Conservation (phyloP, 2,113 vertebrate species). For the Cyanoderma ruficeps region DNA sequence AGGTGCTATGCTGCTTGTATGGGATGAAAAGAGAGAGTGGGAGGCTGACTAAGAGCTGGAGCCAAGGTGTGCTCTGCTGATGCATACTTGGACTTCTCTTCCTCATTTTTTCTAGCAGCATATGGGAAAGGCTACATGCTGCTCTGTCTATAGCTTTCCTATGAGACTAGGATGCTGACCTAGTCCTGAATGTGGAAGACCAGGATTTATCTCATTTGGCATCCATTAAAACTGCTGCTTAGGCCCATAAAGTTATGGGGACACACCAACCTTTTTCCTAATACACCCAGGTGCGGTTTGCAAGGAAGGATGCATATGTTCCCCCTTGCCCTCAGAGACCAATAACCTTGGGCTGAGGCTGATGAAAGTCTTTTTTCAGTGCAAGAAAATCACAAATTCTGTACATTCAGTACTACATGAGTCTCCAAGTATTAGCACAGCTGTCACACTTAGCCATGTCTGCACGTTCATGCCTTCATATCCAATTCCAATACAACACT, state of each 20-base stretch:
- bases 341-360: background rate
- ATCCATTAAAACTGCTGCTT: background rate
- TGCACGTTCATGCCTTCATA: background rate
- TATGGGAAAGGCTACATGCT: background rate
- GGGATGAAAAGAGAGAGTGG: background rate
- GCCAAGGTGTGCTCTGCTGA: background rate
- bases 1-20: background rate
- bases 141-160: background rate
- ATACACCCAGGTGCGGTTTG: background rate
- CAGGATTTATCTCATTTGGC: background rate
- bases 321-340: background rate
- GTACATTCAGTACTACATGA: background rate
- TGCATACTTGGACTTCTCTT: background rate
- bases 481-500: background rate
- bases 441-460: background rate
- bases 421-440: background rate
- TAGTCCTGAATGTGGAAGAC: background rate
- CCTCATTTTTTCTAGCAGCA: background rate
- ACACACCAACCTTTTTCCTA: background rate
- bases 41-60: background rate
- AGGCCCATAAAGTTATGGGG: background rate
- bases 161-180: background rate
- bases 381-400: background rate
- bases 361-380: background rate
- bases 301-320: background rate